Conservation (phyloP, 2,113 vertebrate species). For the Pomatorhinus ruficollis region DNA sequence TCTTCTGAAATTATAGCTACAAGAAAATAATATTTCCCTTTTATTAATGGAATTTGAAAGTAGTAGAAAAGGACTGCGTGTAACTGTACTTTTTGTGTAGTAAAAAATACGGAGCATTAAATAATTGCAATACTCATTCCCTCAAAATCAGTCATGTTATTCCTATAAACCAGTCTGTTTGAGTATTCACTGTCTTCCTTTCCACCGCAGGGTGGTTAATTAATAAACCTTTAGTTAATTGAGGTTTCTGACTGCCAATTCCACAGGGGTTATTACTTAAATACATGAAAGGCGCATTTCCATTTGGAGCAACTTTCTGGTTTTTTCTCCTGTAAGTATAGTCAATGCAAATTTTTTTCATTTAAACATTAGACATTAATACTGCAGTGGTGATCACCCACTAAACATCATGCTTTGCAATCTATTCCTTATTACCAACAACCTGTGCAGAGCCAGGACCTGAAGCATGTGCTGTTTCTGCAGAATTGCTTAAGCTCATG, state of each 20-base stretch:
- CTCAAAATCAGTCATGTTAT: background rate
- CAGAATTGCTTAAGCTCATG: background rate
- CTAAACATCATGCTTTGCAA: background rate
- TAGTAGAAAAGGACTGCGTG: background rate
- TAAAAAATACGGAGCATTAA: background rate
- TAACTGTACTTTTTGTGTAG: background rate
- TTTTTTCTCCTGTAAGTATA: conserved; percentile 23
- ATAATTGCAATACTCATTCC: background rate
- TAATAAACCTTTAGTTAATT: conserved; percentile 71
- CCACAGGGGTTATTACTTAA: conserved; percentile 64
- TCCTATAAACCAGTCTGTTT: background rate
- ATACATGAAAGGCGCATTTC: conserved; percentile 57
- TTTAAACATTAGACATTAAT: background rate
- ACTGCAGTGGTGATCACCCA: background rate
- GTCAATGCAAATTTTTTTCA: conserved; percentile 10
- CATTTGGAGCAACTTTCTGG: conserved; percentile 43
- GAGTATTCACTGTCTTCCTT: background rate
- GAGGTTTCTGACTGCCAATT: conserved; percentile 62
- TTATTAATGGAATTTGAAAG: background rate
- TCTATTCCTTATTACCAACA: background rate
- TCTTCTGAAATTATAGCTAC: background rate
- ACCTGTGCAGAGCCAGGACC: background rate
- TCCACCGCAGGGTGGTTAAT: conserved; percentile 54
- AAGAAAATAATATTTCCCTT: background rate
- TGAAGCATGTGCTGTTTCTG: background rate